Conservation (phyloP, 2,113 vertebrate genomes). For the Mugil cephalus region DNA sequence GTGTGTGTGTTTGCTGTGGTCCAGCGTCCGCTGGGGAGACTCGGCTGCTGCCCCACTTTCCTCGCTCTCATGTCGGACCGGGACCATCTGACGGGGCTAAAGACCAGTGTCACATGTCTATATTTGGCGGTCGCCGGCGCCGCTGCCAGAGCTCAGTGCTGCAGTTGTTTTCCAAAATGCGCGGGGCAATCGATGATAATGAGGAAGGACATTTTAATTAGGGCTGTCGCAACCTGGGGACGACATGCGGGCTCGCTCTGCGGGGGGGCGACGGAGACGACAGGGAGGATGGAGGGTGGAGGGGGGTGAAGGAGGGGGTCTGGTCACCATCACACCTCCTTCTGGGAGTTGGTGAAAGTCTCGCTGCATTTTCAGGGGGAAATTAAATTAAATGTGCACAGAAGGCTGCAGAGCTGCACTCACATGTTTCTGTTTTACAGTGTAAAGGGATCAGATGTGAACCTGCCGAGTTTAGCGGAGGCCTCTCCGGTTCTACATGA, state of each 20-base stretch:
- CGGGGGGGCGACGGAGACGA: constrained; percentile 30
- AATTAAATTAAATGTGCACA: constrained; percentile 46
- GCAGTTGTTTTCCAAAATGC: constrained; percentile 83
- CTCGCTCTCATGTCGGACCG: constrained; percentile 78
- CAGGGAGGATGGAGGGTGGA: constrained; percentile 21
- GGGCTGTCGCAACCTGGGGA: constrained; percentile 75
- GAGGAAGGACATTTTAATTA: constrained; percentile 86
- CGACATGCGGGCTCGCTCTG: constrained; percentile 56
- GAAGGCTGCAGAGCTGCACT: neutral
- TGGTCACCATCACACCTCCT: constrained; percentile 67
- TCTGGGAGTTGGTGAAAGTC: constrained; percentile 64
- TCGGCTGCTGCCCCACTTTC: constrained; percentile 84
- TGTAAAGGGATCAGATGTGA: neutral
- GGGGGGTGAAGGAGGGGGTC: constrained; percentile 48
- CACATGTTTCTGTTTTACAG: neutral
- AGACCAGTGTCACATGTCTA: constrained; percentile 85
- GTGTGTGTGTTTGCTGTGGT: constrained; percentile 60
- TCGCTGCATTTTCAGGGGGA: constrained; percentile 55
- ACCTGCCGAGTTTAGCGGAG: constrained; percentile 20
- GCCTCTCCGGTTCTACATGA: constrained; percentile 17
- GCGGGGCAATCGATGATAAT: constrained; percentile 82
- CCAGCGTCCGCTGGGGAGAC: constrained; percentile 78
- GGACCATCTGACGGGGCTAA: constrained; percentile 85
- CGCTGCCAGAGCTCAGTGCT: constrained; percentile 75
- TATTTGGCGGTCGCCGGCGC: constrained; percentile 74